Evolutionary conservation across 2,888 invertebrate genomes (phyloP).

Genomic region (Mermis nigrescens): DNA sequence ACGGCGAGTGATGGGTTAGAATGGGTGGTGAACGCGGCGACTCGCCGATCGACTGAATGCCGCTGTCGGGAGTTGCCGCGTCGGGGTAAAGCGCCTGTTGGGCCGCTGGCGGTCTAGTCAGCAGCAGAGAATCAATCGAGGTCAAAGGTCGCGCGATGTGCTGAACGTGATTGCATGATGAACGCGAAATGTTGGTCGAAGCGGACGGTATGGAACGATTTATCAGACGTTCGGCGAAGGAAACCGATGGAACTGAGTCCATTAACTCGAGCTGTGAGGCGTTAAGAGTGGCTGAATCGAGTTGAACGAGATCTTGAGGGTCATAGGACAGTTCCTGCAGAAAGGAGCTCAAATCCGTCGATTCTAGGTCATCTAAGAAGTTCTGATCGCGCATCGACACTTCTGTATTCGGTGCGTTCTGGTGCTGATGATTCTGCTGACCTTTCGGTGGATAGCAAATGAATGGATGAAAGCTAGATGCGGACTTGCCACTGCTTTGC

Average conservation of each 20-base stretch:
- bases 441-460: neutral
- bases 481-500: too few relatives aligned
- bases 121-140: neutral
- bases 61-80: constrained; percentile 25
- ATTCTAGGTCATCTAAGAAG: neutral
- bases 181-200: neutral
- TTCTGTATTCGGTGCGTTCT: too few relatives aligned
- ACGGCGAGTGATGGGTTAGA: neutral
- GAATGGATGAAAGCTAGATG: neutral
- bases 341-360: neutral
- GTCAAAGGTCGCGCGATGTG: neutral
- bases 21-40: constrained; percentile 16
- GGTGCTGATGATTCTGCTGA: neutral
- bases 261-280: neutral
- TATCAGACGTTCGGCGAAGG: neutral
- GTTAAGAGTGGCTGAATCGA: neutral
- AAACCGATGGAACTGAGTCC: neutral
- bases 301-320: neutral
- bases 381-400: too few relatives aligned
- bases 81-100: neutral
- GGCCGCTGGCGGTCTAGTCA: neutral
- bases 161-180: neutral
- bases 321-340: constrained; percentile 2
- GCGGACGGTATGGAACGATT: too few relatives aligned
- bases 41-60: constrained; percentile 27